Percentiles rank a stretch among this genome's conserved stretches.
These are phyloP conservation scores for Harpalus rubripes DNA, from an alignment of 2,888 invertebrate genomes.

Conservation along the genomic window DNA sequence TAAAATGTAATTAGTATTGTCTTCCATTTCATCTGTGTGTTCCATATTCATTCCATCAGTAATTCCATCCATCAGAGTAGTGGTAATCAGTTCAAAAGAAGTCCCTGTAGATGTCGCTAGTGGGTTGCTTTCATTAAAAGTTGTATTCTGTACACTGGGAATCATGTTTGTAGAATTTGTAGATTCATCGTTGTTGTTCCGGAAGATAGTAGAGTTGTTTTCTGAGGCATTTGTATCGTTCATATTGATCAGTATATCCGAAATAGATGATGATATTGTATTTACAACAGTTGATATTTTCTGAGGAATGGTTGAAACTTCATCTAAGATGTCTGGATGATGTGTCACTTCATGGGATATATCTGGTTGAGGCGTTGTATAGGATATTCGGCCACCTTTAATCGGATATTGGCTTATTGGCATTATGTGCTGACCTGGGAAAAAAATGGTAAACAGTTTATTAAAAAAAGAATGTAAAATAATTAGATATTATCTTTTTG, in stretches of 20 bases:
- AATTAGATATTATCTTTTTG: slow-evolving; percentile 4
- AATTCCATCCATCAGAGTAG: slow-evolving; percentile 24
- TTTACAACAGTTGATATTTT: no score
- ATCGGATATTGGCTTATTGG: no score
- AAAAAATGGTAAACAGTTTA: no score
- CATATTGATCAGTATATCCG: no score
- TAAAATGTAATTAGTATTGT: slow-evolving; percentile 64
- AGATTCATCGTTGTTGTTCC: neutral
- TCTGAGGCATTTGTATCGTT: neutral
- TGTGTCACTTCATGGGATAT: no score
- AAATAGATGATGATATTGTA: no score
- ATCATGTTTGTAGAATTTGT: slow-evolving; percentile 19
- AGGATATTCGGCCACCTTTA: no score
- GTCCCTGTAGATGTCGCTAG: slow-evolving; percentile 33
- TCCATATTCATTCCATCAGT: slow-evolving; percentile 27
- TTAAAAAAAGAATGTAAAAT: no score
- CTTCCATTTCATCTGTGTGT: slow-evolving; percentile 43
- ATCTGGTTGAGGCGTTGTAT: no score
- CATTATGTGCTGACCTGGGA: no score
- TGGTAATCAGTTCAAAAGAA: slow-evolving; percentile 14
- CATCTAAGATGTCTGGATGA: no score
- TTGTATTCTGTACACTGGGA: neutral
- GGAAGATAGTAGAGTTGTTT: neutral
- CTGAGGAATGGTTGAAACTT: no score
- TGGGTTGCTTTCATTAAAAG: neutral